Conservation (phyloP, 1,140 invertebrate species). For the Temnothorax nylanderi region DNA sequence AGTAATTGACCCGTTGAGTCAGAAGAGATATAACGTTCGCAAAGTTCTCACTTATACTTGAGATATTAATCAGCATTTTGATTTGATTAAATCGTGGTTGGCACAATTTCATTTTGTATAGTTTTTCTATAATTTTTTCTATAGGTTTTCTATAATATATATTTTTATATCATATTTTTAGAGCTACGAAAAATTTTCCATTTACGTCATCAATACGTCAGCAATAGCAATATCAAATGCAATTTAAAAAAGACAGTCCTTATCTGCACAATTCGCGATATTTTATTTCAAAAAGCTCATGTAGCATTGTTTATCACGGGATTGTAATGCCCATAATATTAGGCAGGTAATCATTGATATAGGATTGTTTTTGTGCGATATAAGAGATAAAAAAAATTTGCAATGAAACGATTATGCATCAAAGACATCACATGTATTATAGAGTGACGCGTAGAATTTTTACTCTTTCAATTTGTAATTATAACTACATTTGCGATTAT, state of each 20-base stretch:
- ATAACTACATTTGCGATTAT: background rate
- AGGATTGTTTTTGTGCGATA: background rate
- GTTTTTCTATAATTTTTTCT: background rate
- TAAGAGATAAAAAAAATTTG: background rate
- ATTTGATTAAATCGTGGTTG: background rate
- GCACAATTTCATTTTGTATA: background rate
- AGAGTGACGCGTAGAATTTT: background rate
- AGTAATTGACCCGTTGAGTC: conserved; percentile 33
- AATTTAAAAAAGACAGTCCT: background rate
- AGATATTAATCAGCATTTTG: conserved; percentile 6
- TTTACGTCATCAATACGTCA: background rate
- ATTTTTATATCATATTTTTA: background rate
- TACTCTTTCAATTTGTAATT: background rate
- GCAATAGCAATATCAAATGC: background rate
- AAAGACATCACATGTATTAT: background rate
- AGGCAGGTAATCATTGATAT: background rate
- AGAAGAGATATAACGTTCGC: background rate
- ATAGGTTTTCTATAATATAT: background rate
- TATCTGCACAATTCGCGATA: conserved; percentile 16
- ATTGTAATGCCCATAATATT: conserved; percentile 11
- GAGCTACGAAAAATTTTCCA: background rate
- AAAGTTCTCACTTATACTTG: background rate
- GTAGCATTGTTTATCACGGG: conserved; percentile 7
- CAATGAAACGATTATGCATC: background rate
- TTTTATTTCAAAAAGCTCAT: background rate